Base-by-base conservation (phyloP, 1,140 invertebrate genomes). In the Trichonephila clavipes region DNA sequence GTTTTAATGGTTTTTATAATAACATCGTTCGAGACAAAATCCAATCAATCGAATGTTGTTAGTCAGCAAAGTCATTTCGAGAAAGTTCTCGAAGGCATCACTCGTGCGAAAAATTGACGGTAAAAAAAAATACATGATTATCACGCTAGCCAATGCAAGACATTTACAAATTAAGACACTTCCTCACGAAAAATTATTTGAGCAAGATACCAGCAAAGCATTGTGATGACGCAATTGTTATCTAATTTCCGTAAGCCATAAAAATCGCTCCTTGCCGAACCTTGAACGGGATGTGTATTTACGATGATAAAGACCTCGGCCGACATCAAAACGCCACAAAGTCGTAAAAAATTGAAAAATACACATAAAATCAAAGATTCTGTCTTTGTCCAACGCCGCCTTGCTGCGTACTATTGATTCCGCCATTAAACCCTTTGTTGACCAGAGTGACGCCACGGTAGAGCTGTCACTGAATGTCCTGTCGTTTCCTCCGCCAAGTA, bases 391-490 rank as follows among this genome's bases (percentile, higher is more conserved):
- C 7, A 2, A 18, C 19, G 51, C 40, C 51, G 44, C 82, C 51
- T 83, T 24, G 82, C 5, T 12, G 12, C 12, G 16, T 24, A 14
- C 0, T 24, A 58, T 83, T 58, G 51, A 28, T 85, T 59, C 82
- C 28, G n/a, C 82, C 82, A 59, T 85, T 85, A 51, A 85, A 58
- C 82, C 82, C 82, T 85, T 85, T 85, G 82, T 51, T 85, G 82
- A 85, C 82, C 85, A 87, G 61, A 8, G 28, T 87, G 85, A 87
- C 61, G 85, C 34, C 61, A 87, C 85, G 85, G 59, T 87, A 61
- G 58, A 87, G 85, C 34, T 19, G 51, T 40, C 58, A 12, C 19
- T 19, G 66, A 69, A 69, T 69, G 66, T 51, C 40, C 44, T 62
- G n/a, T 40, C 85, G 28, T 87, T 87, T 87, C 85, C 85, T 87